These are phyloP conservation scores for Trichoplusia ni DNA, from an alignment of 1,140 invertebrate species.

Conservation along the genomic window DNA sequence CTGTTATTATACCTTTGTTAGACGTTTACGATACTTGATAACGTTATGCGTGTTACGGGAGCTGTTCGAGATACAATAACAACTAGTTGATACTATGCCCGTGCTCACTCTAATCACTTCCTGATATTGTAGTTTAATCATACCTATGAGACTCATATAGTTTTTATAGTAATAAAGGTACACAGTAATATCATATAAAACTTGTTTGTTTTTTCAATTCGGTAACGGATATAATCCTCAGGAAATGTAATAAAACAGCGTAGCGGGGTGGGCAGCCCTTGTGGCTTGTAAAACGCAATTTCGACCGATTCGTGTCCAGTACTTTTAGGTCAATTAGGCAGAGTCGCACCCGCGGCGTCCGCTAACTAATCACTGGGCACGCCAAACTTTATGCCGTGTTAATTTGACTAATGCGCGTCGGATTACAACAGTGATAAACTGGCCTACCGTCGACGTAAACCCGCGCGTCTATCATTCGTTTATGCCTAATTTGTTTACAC, in stretches of 20 bases:
- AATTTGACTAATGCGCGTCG: slow-evolving; percentile 78
- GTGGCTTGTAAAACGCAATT: slow-evolving; percentile 60
- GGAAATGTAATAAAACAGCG: too few species aligned
- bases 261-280: slow-evolving; percentile 62
- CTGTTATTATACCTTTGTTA: slow-evolving; percentile 16
- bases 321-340: slow-evolving; percentile 80
- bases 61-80: neutral
- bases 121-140: too few species aligned
- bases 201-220: too few species aligned
- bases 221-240: too few species aligned
- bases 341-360: slow-evolving; percentile 62
- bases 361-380: slow-evolving; percentile 71
- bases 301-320: slow-evolving; percentile 76
- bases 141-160: too few species aligned
- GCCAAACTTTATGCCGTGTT: slow-evolving; percentile 77
- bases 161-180: too few species aligned
- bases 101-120: too few species aligned
- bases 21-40: neutral
- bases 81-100: too few species aligned
- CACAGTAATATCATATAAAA: too few species aligned
- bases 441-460: slow-evolving; percentile 42
- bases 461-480: slow-evolving; percentile 43
- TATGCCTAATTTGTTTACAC: slow-evolving; percentile 42
- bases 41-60: neutral
- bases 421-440: slow-evolving; percentile 66